phyloP scores from a whole-genome alignment of 2,888 invertebrate species.

The Dendrolimus pini region DNA sequence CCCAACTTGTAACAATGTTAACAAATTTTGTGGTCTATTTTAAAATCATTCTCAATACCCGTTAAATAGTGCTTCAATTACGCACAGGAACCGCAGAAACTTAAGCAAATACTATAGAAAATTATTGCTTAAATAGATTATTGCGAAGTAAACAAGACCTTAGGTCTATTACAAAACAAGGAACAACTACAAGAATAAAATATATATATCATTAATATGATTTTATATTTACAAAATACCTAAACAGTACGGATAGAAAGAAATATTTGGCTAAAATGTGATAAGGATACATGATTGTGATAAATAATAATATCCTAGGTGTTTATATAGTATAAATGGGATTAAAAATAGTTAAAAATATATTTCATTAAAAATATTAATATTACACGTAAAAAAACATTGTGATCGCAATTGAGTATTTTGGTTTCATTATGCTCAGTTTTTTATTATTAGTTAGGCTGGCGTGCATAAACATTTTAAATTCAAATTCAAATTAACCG shows the following conservation, averaged over 20 bases:
- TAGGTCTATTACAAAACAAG: constrained; percentile 63
- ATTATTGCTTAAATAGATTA: constrained; percentile 68
- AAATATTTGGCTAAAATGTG: constrained; percentile 74
- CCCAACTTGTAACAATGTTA: no score
- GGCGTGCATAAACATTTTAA: no score
- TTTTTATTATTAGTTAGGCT: constrained; percentile 9
- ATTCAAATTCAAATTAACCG: no score
- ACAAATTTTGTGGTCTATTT: no score
- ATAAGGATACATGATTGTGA: constrained; percentile 59
- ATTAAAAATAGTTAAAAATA: constrained; percentile 25
- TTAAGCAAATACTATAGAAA: constrained; percentile 46
- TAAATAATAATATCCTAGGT: constrained; percentile 45
- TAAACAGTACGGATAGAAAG: constrained; percentile 56
- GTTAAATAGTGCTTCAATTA: background rate
- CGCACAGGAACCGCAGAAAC: background rate
- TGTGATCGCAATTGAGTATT: constrained; percentile 68
- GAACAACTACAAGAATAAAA: constrained; percentile 68
- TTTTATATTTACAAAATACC: constrained; percentile 63
- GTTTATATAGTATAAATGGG: constrained; percentile 25
- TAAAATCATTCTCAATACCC: background rate
- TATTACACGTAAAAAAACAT: constrained; percentile 39
- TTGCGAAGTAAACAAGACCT: constrained; percentile 70
- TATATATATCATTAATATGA: constrained; percentile 22
- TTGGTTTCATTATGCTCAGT: constrained; percentile 48
- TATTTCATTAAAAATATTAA: constrained; percentile 24